Evolutionary conservation across 2,797 vertebrate species (phyloP), one percentile per base, ranked within the genome.

Genomic region (Cottoperca gobio): DNA sequence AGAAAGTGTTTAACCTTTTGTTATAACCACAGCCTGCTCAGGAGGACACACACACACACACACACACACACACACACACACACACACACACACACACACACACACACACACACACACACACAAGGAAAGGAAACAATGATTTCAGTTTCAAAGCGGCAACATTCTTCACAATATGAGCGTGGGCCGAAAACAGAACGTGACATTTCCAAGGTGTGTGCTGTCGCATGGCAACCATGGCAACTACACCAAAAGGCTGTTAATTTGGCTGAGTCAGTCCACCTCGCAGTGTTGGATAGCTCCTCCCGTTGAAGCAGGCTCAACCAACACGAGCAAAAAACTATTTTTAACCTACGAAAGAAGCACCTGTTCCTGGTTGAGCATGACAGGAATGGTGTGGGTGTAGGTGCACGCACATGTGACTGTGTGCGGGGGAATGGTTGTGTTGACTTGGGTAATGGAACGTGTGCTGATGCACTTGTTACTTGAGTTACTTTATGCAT

Each of bases 181-280:
- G 23, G 69, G 70, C 76, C 49, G 11, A 76, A 24, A 66, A 37
- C 72, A 82, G 65, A 91, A 82, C 74, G 85, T 89, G 89, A 89
- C 86, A 89, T 94, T 89, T 91, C 64, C 76, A 86, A 88, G 91
- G 88, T 87, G 89, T 90, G 86, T 91, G 91, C 84, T 82, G 89
- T 92, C 33, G 78, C 91, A 70, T 83, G 80, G 93, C 88, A 90
- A 91, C 89, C 71, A 77, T 70, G 57, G 76, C 82, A 89, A 92
- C 80, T 83, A 84, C 82, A 88, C 79, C 71, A 85, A 91, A 91
- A 88, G 69, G 57, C 73, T 78, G 80, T 83, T 86, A 70, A 87
- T 91, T 91, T 82, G 66, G 75, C 70, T 73, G 83, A 83, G 83
- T 83, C 81, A 66, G 79, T 90, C 81, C 79, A 78, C 74, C 58